phyloP scores from a whole-genome alignment of 2,888 invertebrate genomes.

The Agriopis leucophaearia region DNA sequence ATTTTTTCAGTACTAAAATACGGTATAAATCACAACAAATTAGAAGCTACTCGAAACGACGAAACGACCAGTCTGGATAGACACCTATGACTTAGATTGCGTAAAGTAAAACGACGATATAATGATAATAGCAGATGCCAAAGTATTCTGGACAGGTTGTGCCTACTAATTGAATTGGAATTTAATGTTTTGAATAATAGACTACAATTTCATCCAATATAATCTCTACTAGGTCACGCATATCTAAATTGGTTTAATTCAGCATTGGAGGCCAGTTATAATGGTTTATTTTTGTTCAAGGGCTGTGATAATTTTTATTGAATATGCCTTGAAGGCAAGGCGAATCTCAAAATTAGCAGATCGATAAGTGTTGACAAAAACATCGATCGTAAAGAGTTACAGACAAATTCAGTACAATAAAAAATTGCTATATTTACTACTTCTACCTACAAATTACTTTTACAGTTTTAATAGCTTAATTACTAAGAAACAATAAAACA shows the following conservation, averaged over 20 bases:
- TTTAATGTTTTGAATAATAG: slow-evolving; percentile 41
- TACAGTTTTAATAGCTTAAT: too few relatives aligned
- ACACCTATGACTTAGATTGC: slow-evolving; percentile 15
- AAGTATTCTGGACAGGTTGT: slow-evolving; percentile 29
- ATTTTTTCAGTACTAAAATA: slow-evolving; percentile 1
- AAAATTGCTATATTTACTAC: too few relatives aligned
- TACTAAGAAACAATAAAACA: too few relatives aligned
- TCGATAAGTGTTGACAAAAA: too few relatives aligned
- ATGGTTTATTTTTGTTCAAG: slow-evolving; percentile 11
- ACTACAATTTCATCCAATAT: slow-evolving; percentile 38
- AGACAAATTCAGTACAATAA: too few relatives aligned
- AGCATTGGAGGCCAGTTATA: slow-evolving; percentile 5
- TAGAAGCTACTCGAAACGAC: slow-evolving; percentile 8
- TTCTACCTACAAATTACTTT: too few relatives aligned
- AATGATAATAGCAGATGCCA: slow-evolving; percentile 24
- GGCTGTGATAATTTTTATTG: not conserved
- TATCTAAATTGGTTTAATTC: slow-evolving; percentile 24
- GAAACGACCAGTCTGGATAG: slow-evolving; percentile 2
- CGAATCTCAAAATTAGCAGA: too few relatives aligned
- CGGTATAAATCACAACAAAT: slow-evolving; percentile 16
- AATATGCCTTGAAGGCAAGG: not conserved
- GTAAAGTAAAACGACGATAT: slow-evolving; percentile 10
- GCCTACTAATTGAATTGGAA: slow-evolving; percentile 39
- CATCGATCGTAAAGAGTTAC: too few relatives aligned
- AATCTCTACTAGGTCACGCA: slow-evolving; percentile 30